Evolutionary conservation across 2,888 invertebrate genomes (phyloP).

Genomic region (Cyaniris semiargus): DNA sequence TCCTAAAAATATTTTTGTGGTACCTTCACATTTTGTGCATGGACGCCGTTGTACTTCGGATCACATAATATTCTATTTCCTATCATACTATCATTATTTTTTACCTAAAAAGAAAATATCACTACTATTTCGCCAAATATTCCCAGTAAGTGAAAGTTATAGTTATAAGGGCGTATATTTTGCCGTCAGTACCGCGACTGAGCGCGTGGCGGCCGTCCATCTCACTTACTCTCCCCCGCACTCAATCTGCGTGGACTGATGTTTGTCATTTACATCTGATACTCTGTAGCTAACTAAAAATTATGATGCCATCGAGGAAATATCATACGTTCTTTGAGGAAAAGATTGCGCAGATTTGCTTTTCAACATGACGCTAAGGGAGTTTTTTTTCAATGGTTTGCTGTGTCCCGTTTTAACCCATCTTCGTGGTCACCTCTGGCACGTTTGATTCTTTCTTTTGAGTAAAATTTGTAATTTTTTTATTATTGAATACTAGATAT

Average conservation of each 20-base stretch:
- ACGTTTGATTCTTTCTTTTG: no score
- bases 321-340: not conserved
- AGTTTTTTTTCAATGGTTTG: no score
- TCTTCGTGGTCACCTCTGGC: not conserved
- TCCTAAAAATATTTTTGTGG: no score
- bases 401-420: not conserved
- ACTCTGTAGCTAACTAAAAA: constrained; percentile 6
- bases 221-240: constrained; percentile 43
- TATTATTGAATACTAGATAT: no score
- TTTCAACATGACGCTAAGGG: no score
- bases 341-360: not conserved
- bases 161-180: not conserved
- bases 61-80: no score
- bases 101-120: not conserved
- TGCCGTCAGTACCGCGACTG: constrained; percentile 14
- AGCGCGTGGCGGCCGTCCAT: constrained; percentile 48
- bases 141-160: not conserved
- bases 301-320: not conserved
- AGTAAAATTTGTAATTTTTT: no score
- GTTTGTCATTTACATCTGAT: constrained; percentile 12
- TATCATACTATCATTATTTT: no score
- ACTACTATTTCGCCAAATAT: not conserved
- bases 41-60: no score
- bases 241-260: constrained; percentile 29
- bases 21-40: no score